Evolutionary conservation across 2,888 invertebrate genomes (phyloP).

Genomic region (Xiphydria camelus): DNA sequence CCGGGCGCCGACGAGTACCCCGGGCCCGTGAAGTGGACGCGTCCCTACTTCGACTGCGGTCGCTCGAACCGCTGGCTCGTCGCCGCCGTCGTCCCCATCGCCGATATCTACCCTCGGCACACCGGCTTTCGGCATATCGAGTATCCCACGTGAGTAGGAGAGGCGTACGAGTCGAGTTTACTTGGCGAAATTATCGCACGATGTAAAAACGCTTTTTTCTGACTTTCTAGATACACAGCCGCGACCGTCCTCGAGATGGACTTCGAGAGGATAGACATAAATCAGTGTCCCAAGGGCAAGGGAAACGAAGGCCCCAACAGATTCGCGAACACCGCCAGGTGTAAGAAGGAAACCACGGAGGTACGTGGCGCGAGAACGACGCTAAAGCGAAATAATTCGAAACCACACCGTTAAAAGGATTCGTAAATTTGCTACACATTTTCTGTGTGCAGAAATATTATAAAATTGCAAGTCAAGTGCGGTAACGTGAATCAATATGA

Average conservation of each 20-base stretch:
- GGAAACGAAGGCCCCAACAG: slow-evolving; percentile 88
- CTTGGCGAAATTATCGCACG: slow-evolving; percentile 1
- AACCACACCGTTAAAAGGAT: no score
- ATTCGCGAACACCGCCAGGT: slow-evolving; percentile 87
- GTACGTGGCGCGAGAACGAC: no score
- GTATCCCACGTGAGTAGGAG: slow-evolving; percentile 83
- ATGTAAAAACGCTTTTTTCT: not conserved
- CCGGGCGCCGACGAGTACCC: slow-evolving; percentile 88
- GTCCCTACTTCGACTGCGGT: slow-evolving; percentile 96
- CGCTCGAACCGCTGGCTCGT: slow-evolving; percentile 95
- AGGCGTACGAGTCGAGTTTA: slow-evolving; percentile 4
- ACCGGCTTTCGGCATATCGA: slow-evolving; percentile 92
- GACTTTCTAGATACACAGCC: slow-evolving; percentile 76
- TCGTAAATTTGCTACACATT: no score
- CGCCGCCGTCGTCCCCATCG: slow-evolving; percentile 90
- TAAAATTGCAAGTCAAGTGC: no score
- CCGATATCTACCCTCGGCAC: slow-evolving; percentile 92
- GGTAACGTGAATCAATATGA: no score
- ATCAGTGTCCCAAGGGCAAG: slow-evolving; percentile 88
- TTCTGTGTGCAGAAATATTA: no score
- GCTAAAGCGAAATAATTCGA: no score
- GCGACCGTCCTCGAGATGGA: slow-evolving; percentile 94
- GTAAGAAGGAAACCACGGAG: slow-evolving; percentile 89
- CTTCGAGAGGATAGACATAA: slow-evolving; percentile 94
- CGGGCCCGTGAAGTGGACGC: slow-evolving; percentile 92